phyloP scores from a whole-genome alignment of 2,113 vertebrate species.

The Hemiprocne comata region DNA sequence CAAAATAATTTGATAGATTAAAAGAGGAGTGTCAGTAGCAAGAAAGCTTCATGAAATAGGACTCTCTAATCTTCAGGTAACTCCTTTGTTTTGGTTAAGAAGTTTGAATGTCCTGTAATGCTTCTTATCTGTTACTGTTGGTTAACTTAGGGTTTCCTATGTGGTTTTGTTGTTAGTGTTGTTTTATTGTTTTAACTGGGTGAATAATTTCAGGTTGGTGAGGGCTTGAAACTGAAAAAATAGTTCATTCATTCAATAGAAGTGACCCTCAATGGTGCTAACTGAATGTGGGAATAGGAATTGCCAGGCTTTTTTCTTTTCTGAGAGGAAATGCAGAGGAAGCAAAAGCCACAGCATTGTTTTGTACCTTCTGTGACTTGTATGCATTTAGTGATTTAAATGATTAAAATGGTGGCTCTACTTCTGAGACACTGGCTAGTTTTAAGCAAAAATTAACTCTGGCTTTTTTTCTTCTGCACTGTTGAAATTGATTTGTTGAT shows the following conservation, averaged over 20 bases:
- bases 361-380: neutral
- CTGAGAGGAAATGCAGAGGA: neutral
- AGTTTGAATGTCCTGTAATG: neutral
- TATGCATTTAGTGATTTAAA: neutral
- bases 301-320: neutral
- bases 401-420: neutral
- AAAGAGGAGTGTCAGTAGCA: neutral
- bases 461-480: neutral
- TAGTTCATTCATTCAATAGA: neutral
- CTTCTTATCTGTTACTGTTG: neutral
- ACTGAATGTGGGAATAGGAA: neutral
- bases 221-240: neutral
- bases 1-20: neutral
- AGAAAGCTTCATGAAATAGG: neutral
- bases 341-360: rapidly evolving
- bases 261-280: neutral
- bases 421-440: neutral
- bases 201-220: neutral
- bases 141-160: neutral
- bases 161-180: neutral
- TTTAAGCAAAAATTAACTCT: neutral
- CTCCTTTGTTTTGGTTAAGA: neutral
- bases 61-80: neutral
- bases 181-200: neutral
- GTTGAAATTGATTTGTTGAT: neutral